Conservation (phyloP, 2,113 vertebrate genomes). For the Crocuta crocuta region DNA sequence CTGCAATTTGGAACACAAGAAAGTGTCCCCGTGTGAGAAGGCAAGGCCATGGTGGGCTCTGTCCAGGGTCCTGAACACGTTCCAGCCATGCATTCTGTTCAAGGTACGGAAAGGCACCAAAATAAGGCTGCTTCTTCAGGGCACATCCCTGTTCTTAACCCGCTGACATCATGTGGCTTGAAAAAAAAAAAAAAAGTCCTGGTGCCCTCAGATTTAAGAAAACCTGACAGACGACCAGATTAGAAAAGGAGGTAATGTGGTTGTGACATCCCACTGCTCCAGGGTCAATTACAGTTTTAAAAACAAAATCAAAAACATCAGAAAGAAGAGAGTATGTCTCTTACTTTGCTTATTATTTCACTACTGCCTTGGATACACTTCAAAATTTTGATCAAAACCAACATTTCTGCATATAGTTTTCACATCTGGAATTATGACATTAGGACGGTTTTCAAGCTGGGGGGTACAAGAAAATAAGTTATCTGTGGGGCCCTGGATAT, state of each 20-base stretch:
- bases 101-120: accelerated
- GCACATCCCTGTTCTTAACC: not conserved
- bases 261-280: not conserved
- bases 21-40: accelerated
- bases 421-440: not conserved
- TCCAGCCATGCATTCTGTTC: accelerated
- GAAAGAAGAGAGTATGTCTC: not conserved
- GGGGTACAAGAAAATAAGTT: not conserved
- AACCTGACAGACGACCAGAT: not conserved
- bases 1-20: not conserved
- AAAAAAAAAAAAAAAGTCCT: not conserved
- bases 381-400: not conserved
- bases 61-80: conserved; percentile 32
- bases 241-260: too few relatives aligned
- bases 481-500: not conserved
- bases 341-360: not conserved
- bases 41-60: accelerated
- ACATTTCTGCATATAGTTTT: not conserved
- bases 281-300: not conserved
- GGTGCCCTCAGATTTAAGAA: not conserved
- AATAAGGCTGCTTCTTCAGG: accelerated
- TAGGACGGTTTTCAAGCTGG: not conserved
- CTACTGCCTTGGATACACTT: not conserved
- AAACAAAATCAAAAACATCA: not conserved
- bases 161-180: not conserved